Conservation (phyloP, 2,113 vertebrate genomes). For the Arizona elegans region DNA sequence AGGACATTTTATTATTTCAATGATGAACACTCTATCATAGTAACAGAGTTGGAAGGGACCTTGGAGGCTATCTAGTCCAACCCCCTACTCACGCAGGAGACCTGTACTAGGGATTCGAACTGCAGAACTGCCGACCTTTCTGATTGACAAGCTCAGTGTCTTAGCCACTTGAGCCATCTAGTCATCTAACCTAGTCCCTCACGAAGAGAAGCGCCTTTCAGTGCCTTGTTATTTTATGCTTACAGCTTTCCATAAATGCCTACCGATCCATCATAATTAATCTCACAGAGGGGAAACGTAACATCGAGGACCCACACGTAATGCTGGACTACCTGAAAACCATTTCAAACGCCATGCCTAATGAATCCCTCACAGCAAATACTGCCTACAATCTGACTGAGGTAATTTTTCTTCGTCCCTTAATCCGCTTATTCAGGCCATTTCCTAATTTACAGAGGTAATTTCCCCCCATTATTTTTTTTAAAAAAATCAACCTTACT, state of each 20-base stretch:
- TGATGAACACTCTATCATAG: neutral
- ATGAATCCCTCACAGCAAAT: slow-evolving; percentile 65
- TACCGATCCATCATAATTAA: slow-evolving; percentile 66
- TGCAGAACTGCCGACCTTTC: no score
- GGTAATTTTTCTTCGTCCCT: slow-evolving; percentile 64
- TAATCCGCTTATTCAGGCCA: neutral
- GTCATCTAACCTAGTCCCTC: no score
- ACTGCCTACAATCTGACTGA: slow-evolving; percentile 81
- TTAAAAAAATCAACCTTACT: neutral
- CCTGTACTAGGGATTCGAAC: no score
- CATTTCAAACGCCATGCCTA: slow-evolving; percentile 70
- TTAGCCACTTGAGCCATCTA: no score
- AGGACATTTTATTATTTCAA: accelerated
- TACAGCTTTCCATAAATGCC: slow-evolving; percentile 67
- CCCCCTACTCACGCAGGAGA: no score
- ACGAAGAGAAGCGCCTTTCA: neutral
- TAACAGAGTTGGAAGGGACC: no score
- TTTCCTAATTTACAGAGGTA: slow-evolving; percentile 67
- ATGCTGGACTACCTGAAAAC: slow-evolving; percentile 69
- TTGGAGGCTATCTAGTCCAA: no score
- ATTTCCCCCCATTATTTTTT: neutral
- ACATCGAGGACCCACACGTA: slow-evolving; percentile 24
- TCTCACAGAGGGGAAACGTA: slow-evolving; percentile 39
- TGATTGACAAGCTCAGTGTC: no score
- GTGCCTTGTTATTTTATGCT: neutral